Conservation (phyloP, 2,797 vertebrate species). For the Cossypha heuglini region DNA sequence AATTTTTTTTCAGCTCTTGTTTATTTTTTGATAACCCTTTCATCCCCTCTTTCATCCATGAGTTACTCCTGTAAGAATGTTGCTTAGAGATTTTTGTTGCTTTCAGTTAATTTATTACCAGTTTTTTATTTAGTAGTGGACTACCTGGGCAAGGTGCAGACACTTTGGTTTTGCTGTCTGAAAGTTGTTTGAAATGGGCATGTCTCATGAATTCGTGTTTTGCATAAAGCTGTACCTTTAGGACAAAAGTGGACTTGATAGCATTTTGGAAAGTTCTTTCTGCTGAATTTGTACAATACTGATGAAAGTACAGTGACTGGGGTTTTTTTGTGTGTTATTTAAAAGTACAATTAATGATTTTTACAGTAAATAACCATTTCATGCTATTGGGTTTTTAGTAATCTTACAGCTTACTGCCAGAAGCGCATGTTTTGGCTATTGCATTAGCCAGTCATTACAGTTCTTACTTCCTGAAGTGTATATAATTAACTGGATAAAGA, state of each 20-base stretch:
- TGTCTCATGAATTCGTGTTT: background rate
- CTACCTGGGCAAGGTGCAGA: background rate
- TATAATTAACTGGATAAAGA: background rate
- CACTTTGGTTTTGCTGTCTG: background rate
- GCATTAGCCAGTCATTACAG: background rate
- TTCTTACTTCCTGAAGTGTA: background rate
- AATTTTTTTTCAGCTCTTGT: background rate
- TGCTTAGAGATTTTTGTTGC: background rate
- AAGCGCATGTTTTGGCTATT: background rate
- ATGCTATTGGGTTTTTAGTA: background rate
- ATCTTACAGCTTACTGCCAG: background rate
- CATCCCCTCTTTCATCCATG: rapidly evolving
- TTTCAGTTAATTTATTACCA: background rate
- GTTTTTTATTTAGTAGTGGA: background rate
- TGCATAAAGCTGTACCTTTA: background rate
- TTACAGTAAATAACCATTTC: background rate
- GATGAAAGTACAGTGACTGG: background rate
- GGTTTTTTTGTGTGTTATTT: background rate
- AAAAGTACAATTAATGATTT: background rate
- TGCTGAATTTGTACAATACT: background rate
- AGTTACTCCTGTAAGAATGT: background rate
- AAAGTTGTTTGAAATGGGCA: background rate
- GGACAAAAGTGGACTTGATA: background rate
- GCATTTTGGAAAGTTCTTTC: background rate
- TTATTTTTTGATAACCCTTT: background rate